Evolutionary conservation across 2,113 vertebrate genomes (phyloP).

Genomic region (Melanotaenia duboulayi): DNA sequence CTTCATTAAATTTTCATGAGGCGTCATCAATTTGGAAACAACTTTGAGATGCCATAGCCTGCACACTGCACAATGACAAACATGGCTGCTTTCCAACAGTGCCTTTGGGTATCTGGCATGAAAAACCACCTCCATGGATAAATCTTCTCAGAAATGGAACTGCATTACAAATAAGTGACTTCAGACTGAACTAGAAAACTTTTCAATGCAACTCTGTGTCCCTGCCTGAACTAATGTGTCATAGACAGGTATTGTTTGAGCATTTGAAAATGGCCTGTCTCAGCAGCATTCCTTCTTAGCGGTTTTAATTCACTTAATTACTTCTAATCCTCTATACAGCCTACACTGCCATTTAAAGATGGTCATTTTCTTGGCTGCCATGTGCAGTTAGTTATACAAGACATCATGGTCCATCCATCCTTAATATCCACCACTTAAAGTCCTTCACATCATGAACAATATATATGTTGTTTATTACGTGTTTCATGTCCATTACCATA

Average conservation of each 20-base stretch:
- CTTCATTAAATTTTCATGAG: constrained; percentile 76
- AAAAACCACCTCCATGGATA: constrained; percentile 64
- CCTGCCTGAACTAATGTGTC: constrained; percentile 60
- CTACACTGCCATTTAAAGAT: not conserved
- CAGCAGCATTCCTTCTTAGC: not conserved
- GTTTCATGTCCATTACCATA: constrained; percentile 54
- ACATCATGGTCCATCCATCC: not conserved
- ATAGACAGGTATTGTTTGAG: constrained; percentile 5
- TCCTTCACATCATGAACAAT: constrained; percentile 7
- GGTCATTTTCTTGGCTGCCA: constrained; percentile 30
- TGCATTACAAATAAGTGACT: constrained; percentile 70
- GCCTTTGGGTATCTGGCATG: constrained; percentile 90
- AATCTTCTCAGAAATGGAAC: constrained; percentile 70
- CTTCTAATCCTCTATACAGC: constrained; percentile 14
- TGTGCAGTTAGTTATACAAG: constrained; percentile 4
- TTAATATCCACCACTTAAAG: not conserved
- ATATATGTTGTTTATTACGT: constrained; percentile 7
- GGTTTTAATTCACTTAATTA: not conserved
- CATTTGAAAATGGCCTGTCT: not conserved
- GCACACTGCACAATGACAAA: constrained; percentile 71
- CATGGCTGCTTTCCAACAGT: constrained; percentile 81
- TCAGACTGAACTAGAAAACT: constrained; percentile 69
- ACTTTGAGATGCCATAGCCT: constrained; percentile 67
- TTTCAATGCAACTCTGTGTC: constrained; percentile 62
- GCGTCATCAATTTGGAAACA: constrained; percentile 74